Base-by-base conservation (phyloP, 2,797 vertebrate genomes). In the Dendrocincla fuliginosa region DNA sequence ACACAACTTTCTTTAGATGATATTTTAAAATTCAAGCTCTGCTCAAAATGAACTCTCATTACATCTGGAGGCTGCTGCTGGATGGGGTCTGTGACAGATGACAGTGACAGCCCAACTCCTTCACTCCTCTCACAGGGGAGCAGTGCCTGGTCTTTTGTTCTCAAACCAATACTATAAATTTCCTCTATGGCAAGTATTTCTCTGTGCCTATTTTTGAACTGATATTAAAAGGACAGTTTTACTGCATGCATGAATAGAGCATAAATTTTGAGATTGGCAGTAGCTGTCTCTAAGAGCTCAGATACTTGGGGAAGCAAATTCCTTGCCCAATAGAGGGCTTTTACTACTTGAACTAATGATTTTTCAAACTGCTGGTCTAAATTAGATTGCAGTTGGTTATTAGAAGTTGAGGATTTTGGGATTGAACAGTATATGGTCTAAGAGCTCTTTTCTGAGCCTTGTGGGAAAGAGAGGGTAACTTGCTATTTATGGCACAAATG, bases 31-130 rank as follows among this genome's bases (percentile, higher is more conserved):
- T 10, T 15, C 32, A 68, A 75, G 52, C 35, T 4, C 5, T 10
- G 19, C 42, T 64, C 3, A 0, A 6, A 71, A 65, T 10, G 42
- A 67, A 16, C 64, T 80, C 19, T 24, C 1, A 1, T 10, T 57
- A 11, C 18, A 65, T 39, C 41, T 68, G 80, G 46, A 60, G 11
- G 52, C 37, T 50, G 76, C 56, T 59, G 59, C 57, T 57, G 61
- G 85, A 28, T 0, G 4, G 52, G 13, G 35, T 35, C 28, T 0
- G 8, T 23, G 52, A 28, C 0, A 4, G 55, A 33, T 1, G 20
- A 81, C 87, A 86, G 77, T 2, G 1, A 32, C 7, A 4, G 41
- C 68, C 27, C 59, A 32, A 1, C 78, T 60, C 24, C 7, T 35
- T 23, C 35, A 3, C 44, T 46, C 53, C 14, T 59, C 35, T 19